Conservation (phyloP, 2,797 vertebrate species). For the Pyrocephalus nanus region DNA sequence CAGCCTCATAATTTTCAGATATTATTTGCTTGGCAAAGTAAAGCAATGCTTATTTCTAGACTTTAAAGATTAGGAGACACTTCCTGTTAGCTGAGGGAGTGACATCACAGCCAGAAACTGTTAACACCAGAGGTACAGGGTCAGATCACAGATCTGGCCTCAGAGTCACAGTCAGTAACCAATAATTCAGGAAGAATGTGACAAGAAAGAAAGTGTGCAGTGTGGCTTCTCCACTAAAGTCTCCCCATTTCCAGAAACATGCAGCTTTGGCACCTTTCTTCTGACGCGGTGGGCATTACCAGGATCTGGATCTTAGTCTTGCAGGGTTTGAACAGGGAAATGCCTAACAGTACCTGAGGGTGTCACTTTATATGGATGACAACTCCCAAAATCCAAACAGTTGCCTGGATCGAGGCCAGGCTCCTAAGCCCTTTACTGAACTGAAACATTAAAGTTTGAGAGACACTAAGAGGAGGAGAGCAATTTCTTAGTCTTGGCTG, state of each 20-base stretch:
- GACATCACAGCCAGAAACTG: not conserved
- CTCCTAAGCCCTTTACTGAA: not conserved
- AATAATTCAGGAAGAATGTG: not conserved
- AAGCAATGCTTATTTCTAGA: not conserved
- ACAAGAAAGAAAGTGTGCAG: not conserved
- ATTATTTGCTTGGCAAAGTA: not conserved
- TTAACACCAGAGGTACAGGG: not conserved
- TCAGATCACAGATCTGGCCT: not conserved
- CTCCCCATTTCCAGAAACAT: not conserved
- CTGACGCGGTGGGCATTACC: not conserved
- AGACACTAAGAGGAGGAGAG: not conserved
- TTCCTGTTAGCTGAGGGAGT: not conserved
- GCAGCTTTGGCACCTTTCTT: not conserved
- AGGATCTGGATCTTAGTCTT: not conserved
- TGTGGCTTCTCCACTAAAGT: not conserved
- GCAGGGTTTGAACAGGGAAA: not conserved
- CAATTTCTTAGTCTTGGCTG: not conserved
- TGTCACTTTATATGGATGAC: not conserved
- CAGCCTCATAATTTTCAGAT: not conserved
- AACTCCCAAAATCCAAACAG: not conserved
- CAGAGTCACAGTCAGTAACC: not conserved
- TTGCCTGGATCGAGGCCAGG: not conserved
- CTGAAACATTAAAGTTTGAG: not conserved
- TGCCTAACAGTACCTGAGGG: rapidly evolving
- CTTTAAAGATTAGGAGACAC: not conserved